Conservation (phyloP, 2,113 vertebrate genomes). For the Sturnira hondurensis region DNA sequence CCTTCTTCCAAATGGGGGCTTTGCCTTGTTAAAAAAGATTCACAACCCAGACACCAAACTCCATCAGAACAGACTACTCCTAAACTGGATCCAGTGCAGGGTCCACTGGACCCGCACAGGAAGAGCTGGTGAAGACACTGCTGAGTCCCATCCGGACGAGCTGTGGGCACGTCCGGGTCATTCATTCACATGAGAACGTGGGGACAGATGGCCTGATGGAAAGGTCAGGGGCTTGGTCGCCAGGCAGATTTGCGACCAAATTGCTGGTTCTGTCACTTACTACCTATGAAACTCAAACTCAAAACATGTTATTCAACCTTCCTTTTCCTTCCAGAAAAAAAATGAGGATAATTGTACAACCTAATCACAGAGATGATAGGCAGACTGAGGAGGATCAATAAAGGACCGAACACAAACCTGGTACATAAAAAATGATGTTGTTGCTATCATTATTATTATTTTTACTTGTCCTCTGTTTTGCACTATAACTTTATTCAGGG, state of each 20-base stretch:
- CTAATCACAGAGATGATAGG: not conserved
- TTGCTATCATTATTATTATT: not conserved
- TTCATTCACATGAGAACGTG: rapidly evolving
- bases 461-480: not conserved
- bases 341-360: not conserved
- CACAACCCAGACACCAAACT: not conserved
- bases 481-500: not conserved
- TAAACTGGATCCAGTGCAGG: not conserved
- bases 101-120: not conserved
- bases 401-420: not conserved
- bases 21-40: not conserved
- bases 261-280: not conserved
- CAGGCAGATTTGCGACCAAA: not conserved
- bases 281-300: not conserved
- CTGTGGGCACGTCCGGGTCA: not conserved
- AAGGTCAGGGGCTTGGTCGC: not conserved
- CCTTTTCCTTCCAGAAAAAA: not conserved
- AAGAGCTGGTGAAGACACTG: not conserved
- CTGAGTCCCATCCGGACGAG: not conserved
- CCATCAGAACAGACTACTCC: not conserved
- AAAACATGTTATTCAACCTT: not conserved
- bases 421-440: not conserved
- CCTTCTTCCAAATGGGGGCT: not conserved
- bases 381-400: not conserved
- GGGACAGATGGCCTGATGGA: rapidly evolving